These are phyloP conservation scores for Homarus gammarus DNA, from an alignment of 2,888 invertebrate species.

Conservation along the genomic window DNA sequence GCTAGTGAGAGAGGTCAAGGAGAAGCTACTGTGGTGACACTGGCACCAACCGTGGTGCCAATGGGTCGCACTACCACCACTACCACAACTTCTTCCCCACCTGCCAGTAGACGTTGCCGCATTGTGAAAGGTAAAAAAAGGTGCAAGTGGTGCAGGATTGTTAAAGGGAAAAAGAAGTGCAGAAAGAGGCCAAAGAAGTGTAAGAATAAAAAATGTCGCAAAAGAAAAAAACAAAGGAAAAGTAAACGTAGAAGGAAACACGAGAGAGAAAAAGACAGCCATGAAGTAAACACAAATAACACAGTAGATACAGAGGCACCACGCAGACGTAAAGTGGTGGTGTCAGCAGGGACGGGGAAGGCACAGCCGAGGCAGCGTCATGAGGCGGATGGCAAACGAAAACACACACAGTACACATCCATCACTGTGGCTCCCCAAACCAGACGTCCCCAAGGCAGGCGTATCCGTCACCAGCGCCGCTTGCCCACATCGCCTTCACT, in stretches of 20 bases:
- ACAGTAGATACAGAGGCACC: neutral
- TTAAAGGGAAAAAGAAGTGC: slow-evolving; percentile 58
- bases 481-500: slow-evolving; percentile 3
- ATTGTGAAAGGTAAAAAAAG: slow-evolving; percentile 37
- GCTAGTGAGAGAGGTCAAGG: slow-evolving; percentile 6
- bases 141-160: slow-evolving; percentile 42
- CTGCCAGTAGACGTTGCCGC: slow-evolving; percentile 37
- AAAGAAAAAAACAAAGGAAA: slow-evolving; percentile 46
- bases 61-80: slow-evolving; percentile 17
- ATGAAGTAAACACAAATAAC: neutral
- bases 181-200: slow-evolving; percentile 46
- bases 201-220: slow-evolving; percentile 58
- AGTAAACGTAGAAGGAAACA: slow-evolving; percentile 19
- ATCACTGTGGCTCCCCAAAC: neutral
- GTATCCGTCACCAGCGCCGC: slow-evolving; percentile 22
- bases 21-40: neutral
- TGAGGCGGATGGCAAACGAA: neutral
- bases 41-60: slow-evolving; percentile 6
- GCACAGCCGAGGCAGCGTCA: slow-evolving; percentile 16
- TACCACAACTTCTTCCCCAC: neutral
- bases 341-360: neutral
- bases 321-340: slow-evolving; percentile 16
- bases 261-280: neutral
- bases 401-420: neutral
- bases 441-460: slow-evolving; percentile 34